Evolutionary conservation across 2,888 invertebrate species (phyloP), one percentile per base, ranked within the genome.

Genomic region (Napeogenes sylphis): DNA sequence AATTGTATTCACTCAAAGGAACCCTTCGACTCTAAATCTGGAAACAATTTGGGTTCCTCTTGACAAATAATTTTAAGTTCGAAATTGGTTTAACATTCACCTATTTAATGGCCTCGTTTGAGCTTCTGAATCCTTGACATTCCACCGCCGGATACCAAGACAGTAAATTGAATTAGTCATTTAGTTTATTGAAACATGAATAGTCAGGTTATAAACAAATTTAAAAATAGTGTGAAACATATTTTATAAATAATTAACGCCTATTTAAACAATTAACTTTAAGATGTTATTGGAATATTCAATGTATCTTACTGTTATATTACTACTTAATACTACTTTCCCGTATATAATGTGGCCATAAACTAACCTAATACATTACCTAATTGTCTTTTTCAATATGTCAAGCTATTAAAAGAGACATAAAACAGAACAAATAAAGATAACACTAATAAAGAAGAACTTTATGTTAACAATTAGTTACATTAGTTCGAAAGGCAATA

Each of bases 1-100:
- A 75, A 72, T 68, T 73, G 75, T 74, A 68, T 71, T 70, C 75
- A 70, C 69, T 58, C 66, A 74, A 74, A 75, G 75, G 76, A 79
- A 87, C 87, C 87, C 83, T 87, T 87, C 77, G 73, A 67, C 71
- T 79, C 84, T 89, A 89, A 87, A 88, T 88, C 80, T 83, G 86
- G 87, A 85, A 84, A 82, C 86, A 82, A 86, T 87, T 84, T 85
- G 81, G 80, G 81, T 83, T 86, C 74, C 76, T 76, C 81, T 78
- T 83, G 85, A 89, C 87, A 85, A 88, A 88, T 85, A 87, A 86
- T 86, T 89, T 51, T 81, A 73, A 76, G 79, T 75, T 84, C 85
- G 84, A 64, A 87, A 89, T 87, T 79, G 80, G 77, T 82, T 69
- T 75, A 79, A 83, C 83, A 80, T 81, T 73, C 82, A 78, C 78